Conservation (phyloP, 2,888 invertebrate species). For the Drosophila crucigera region DNA sequence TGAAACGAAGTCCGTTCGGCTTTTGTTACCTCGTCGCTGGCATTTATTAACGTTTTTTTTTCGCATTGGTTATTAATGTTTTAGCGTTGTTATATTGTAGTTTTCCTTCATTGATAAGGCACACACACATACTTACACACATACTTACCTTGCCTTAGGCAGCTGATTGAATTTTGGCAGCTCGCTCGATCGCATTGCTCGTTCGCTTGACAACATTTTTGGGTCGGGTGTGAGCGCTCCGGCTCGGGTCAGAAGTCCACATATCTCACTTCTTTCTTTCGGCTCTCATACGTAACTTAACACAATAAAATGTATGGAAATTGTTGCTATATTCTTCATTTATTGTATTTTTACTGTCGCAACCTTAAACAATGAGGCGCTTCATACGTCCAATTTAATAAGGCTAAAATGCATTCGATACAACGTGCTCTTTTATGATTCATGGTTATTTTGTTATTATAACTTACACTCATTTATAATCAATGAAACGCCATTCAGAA, state of each 20-base stretch:
- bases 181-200: conserved; percentile 40
- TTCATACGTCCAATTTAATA: conserved; percentile 39
- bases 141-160: conserved; percentile 2
- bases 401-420: conserved; percentile 11
- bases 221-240: not conserved
- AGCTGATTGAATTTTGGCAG: conserved; percentile 47
- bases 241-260: conserved; percentile 65
- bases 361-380: conserved; percentile 49
- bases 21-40: conserved; percentile 24
- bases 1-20: conserved; percentile 64
- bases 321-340: conserved; percentile 21
- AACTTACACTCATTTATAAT: not conserved
- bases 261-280: conserved; percentile 57
- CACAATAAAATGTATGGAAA: conserved; percentile 50
- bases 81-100: conserved; percentile 62
- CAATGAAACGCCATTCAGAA: not conserved
- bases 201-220: conserved; percentile 57
- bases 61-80: conserved; percentile 72
- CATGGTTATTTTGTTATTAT: conserved; percentile 22
- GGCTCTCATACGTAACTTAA: conserved; percentile 49
- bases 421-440: conserved; percentile 39
- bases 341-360: conserved; percentile 18
- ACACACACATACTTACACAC: not conserved
- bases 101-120: conserved; percentile 75
- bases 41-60: conserved; percentile 44